Conservation (phyloP, 2,113 vertebrate genomes). For the Sorex fumeus region DNA sequence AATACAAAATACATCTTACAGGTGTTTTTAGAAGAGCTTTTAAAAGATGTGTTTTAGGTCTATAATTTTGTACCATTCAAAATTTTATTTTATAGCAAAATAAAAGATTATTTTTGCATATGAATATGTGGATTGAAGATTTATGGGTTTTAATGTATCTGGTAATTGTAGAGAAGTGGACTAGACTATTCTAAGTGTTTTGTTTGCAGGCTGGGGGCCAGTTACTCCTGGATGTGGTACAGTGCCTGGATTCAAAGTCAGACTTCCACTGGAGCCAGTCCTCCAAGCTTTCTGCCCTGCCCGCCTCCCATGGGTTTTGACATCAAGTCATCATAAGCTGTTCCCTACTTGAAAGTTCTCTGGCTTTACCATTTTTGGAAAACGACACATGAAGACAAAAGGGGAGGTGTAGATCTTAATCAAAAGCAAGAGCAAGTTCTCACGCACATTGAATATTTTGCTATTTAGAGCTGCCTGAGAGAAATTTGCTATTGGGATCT, state of each 20-base stretch:
- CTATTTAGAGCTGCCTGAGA: background rate
- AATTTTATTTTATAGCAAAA: conserved; percentile 24
- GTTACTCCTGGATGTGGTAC: too few relatives aligned
- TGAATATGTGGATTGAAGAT: background rate
- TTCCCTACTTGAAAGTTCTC: background rate
- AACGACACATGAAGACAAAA: background rate
- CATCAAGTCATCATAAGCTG: background rate
- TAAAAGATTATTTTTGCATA: conserved; percentile 14
- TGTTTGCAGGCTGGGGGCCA: too few relatives aligned
- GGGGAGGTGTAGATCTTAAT: background rate
- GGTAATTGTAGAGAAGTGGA: background rate
- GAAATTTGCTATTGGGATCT: too few relatives aligned
- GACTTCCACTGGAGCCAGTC: too few relatives aligned
- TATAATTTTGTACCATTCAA: background rate
- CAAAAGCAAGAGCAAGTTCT: background rate
- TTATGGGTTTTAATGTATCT: background rate
- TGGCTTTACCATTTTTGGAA: conserved; percentile 25
- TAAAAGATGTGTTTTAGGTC: background rate
- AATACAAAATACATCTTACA: background rate
- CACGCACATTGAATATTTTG: background rate
- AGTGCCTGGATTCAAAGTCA: too few relatives aligned
- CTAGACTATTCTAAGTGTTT: background rate
- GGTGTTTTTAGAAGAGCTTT: background rate
- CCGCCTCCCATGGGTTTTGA: too few relatives aligned
- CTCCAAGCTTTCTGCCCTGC: too few relatives aligned